Evolutionary conservation across 2,113 vertebrate species (phyloP).

Genomic region (Hippocampus comes): DNA sequence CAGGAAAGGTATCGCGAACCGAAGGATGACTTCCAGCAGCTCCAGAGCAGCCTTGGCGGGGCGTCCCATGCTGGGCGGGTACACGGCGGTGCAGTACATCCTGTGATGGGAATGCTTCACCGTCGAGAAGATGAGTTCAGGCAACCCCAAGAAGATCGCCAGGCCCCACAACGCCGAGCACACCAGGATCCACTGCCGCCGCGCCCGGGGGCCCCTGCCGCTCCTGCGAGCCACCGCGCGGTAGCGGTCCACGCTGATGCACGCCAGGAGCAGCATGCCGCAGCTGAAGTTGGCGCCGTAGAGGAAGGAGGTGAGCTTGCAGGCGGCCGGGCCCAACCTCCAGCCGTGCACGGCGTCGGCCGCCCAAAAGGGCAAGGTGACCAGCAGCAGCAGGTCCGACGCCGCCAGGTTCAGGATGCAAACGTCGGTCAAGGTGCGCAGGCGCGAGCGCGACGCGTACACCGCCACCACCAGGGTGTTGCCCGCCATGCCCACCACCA

Average conservation of each 20-base stretch:
- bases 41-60: conserved; percentile 78
- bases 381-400: conserved; percentile 84
- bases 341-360: conserved; percentile 84
- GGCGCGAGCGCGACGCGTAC: conserved; percentile 79
- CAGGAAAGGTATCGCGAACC: conserved; percentile 84
- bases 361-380: conserved; percentile 91
- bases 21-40: conserved; percentile 81
- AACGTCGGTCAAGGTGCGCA: conserved; percentile 80
- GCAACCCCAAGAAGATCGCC: conserved; percentile 78
- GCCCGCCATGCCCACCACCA: conserved; percentile 82
- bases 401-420: conserved; percentile 89
- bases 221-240: conserved; percentile 58
- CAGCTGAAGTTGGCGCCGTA: conserved; percentile 90
- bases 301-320: conserved; percentile 83
- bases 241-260: conserved; percentile 88
- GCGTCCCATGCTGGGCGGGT: conserved; percentile 70
- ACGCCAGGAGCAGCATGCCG: conserved; percentile 88
- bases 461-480: conserved; percentile 83
- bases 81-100: conserved; percentile 73
- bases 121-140: conserved; percentile 81
- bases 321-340: conserved; percentile 77
- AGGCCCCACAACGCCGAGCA: conserved; percentile 74
- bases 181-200: conserved; percentile 45
- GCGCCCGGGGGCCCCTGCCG: conserved; percentile 5
- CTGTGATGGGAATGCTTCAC: conserved; percentile 64